These are phyloP conservation scores for Mythimna albipuncta DNA, from an alignment of 2,888 invertebrate species.

Conservation along the genomic window DNA sequence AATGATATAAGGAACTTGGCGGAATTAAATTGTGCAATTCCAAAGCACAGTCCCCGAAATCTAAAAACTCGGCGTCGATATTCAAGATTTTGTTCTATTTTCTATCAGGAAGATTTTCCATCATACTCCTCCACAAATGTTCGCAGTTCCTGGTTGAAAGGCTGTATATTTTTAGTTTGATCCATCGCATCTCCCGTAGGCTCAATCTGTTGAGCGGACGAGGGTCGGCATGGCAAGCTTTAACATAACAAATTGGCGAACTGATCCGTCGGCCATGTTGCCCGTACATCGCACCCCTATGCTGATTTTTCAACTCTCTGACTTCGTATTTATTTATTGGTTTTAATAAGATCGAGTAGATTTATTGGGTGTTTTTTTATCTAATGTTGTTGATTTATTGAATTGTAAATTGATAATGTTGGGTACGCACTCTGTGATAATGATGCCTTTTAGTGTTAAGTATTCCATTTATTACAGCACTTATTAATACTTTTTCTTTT, in stretches of 20 bases:
- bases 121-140: constrained; percentile 1
- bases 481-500: neutral
- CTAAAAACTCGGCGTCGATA: no score
- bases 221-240: constrained; percentile 75
- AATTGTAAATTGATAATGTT: neutral
- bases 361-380: constrained; percentile 32
- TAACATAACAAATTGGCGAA: constrained; percentile 85
- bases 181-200: constrained; percentile 79
- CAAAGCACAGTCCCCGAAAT: no score
- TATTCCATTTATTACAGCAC: neutral
- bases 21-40: no score
- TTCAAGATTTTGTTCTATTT: no score
- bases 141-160: constrained; percentile 44
- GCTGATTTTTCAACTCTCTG: constrained; percentile 56
- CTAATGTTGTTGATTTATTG: no score
- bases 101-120: no score
- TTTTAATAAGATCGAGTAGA: constrained; percentile 41
- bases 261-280: constrained; percentile 77
- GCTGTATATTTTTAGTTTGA: constrained; percentile 78
- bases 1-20: no score
- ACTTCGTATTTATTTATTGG: constrained; percentile 54
- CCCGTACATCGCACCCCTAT: constrained; percentile 42
- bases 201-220: constrained; percentile 79
- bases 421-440: neutral
- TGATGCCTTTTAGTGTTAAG: neutral